Percentiles rank a stretch among this genome's conserved stretches.
These are phyloP conservation scores for Trachelipus rathkii DNA, from an alignment of 1,140 invertebrate genomes.

Conservation along the genomic window DNA sequence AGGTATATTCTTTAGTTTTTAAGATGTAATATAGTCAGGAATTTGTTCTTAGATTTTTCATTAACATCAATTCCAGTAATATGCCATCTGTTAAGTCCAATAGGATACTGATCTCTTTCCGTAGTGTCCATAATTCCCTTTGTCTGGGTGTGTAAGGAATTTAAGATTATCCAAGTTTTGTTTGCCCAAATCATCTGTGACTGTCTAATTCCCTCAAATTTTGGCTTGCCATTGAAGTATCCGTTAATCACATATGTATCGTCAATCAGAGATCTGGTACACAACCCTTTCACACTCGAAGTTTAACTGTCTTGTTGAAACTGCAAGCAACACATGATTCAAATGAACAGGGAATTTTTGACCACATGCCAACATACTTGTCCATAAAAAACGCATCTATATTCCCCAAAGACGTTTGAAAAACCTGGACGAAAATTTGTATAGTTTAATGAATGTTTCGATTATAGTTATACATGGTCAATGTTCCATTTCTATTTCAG, in stretches of 20 bases:
- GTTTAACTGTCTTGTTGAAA: constrained; percentile 27
- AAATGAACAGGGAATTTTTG: constrained; percentile 29
- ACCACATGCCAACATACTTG: constrained; percentile 30
- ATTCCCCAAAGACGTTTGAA: background rate
- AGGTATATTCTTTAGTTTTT: constrained; percentile 46
- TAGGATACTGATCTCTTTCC: constrained; percentile 31
- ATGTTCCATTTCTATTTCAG: background rate
- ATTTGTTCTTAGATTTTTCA: background rate
- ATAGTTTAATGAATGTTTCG: constrained; percentile 28
- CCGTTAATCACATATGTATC: constrained; percentile 28
- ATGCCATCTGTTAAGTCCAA: constrained; percentile 34
- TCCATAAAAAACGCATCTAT: constrained; percentile 33
- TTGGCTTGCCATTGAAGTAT: constrained; percentile 30
- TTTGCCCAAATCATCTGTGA: constrained; percentile 35
- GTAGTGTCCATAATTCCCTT: constrained; percentile 30
- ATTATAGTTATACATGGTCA: constrained; percentile 20
- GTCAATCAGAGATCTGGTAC: constrained; percentile 30
- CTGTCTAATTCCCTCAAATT: constrained; percentile 33
- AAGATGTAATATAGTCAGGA: constrained; percentile 30
- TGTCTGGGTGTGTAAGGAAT: constrained; percentile 20
- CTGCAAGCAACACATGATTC: constrained; percentile 36
- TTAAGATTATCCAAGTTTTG: constrained; percentile 32
- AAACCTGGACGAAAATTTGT: constrained; percentile 35
- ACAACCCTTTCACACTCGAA: constrained; percentile 35
- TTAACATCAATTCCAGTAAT: constrained; percentile 37